Evolutionary conservation across 2,113 vertebrate species (phyloP).

Genomic region (Salvelinus fontinalis): DNA sequence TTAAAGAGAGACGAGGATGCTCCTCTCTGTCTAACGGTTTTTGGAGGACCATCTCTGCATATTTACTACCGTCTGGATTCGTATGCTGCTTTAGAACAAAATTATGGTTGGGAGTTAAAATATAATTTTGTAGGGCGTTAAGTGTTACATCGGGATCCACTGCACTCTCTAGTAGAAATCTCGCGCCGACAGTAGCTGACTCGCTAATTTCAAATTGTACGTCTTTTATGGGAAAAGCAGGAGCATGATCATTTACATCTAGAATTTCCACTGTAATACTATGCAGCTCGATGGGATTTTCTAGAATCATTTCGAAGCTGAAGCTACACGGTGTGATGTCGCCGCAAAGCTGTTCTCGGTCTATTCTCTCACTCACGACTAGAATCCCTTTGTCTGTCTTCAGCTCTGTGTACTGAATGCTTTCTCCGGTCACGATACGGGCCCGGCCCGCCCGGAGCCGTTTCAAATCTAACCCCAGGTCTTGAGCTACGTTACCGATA

Average conservation of each 20-base stretch:
- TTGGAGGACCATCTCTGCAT: constrained; percentile 38
- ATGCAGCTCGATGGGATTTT: neutral
- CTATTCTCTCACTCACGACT: constrained; percentile 62
- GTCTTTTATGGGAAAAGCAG: neutral
- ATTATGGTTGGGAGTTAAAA: neutral
- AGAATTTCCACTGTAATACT: neutral
- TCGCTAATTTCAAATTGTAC: neutral
- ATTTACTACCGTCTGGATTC: constrained; percentile 55
- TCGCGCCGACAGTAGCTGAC: neutral
- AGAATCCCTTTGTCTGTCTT: constrained; percentile 58
- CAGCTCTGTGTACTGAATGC: constrained; percentile 55
- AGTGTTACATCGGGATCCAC: neutral
- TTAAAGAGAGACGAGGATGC: neutral
- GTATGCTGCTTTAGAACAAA: neutral
- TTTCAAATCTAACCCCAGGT: constrained; percentile 18
- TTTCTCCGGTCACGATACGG: constrained; percentile 50
- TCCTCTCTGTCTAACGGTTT: constrained; percentile 4
- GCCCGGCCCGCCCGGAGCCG: constrained; percentile 2
- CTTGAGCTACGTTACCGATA: constrained; percentile 21
- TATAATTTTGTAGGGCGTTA: neutral
- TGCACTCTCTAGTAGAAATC: neutral
- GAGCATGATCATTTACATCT: constrained; percentile 5
- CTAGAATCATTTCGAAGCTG: constrained; percentile 1
- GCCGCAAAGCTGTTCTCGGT: constrained; percentile 64
- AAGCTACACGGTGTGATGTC: constrained; percentile 18